Evolutionary conservation across 2,113 vertebrate genomes (phyloP).

Genomic region (Ptyas mucosa): DNA sequence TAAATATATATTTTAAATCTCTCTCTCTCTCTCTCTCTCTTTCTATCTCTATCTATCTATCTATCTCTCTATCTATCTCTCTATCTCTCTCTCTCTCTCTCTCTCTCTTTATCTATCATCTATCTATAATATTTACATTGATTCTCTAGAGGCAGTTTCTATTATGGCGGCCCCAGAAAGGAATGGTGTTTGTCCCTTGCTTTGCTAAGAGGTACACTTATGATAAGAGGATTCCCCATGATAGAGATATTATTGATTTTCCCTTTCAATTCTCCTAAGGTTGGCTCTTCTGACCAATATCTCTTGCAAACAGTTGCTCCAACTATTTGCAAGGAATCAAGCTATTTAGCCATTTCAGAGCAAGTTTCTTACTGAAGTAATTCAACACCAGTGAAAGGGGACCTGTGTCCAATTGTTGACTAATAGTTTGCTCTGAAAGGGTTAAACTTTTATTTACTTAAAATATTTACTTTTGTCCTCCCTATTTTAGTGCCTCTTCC

Average conservation of each 20-base stretch:
- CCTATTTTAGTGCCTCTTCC: background rate
- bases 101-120: too few species aligned
- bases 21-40: too few species aligned
- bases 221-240: background rate
- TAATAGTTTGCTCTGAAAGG: background rate
- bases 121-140: background rate
- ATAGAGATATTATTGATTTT: background rate
- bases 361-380: background rate
- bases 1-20: too few species aligned
- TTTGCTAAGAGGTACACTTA: background rate
- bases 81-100: too few species aligned
- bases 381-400: background rate
- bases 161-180: background rate
- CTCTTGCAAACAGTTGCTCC: background rate
- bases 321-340: background rate
- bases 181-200: background rate
- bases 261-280: background rate
- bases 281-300: background rate
- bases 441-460: background rate
- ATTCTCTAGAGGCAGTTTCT: background rate
- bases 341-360: background rate
- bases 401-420: background rate
- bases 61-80: too few species aligned
- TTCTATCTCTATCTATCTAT: too few species aligned
- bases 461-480: background rate